A percentile compares a stretch with the other conserved stretches of the same genome.
Conservation (phyloP, 2,113 vertebrate genomes). For the Oreochromis niloticus region DNA sequence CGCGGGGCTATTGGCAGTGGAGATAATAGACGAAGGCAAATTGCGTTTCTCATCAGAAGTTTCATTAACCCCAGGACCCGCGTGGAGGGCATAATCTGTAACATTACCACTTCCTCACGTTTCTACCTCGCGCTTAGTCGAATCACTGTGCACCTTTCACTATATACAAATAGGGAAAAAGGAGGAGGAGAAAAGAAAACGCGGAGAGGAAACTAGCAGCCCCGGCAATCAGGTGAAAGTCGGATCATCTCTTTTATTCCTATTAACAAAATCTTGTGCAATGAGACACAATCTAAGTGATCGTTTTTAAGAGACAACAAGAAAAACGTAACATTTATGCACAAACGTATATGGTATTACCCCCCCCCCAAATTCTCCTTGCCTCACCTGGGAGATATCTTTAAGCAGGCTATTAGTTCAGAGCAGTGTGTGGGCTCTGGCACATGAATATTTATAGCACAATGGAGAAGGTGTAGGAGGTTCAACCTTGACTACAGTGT, state of each 20-base stretch:
- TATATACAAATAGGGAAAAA: constrained; percentile 26
- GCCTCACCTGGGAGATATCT: constrained; percentile 42
- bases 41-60: constrained; percentile 78
- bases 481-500: constrained; percentile 67
- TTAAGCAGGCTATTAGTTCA: constrained; percentile 60
- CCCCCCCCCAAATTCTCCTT: neutral
- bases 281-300: neutral
- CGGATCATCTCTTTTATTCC: neutral
- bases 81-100: constrained; percentile 74
- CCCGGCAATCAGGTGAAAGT: neutral
- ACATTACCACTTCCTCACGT: constrained; percentile 76
- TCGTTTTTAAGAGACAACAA: neutral
- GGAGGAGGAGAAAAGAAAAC: neutral
- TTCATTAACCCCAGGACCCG: constrained; percentile 77
- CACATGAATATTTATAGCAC: constrained; percentile 75
- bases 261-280: constrained; percentile 1
- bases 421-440: constrained; percentile 57
- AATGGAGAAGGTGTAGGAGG: constrained; percentile 65
- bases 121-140: constrained; percentile 33
- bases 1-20: constrained; percentile 61
- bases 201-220: neutral
- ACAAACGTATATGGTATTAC: neutral
- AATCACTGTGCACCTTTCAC: constrained; percentile 54
- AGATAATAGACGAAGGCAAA: constrained; percentile 77
- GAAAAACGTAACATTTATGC: neutral